These are phyloP conservation scores for Pseudochirops corinnae DNA, from an alignment of 2,797 vertebrate species.

Conservation along the genomic window DNA sequence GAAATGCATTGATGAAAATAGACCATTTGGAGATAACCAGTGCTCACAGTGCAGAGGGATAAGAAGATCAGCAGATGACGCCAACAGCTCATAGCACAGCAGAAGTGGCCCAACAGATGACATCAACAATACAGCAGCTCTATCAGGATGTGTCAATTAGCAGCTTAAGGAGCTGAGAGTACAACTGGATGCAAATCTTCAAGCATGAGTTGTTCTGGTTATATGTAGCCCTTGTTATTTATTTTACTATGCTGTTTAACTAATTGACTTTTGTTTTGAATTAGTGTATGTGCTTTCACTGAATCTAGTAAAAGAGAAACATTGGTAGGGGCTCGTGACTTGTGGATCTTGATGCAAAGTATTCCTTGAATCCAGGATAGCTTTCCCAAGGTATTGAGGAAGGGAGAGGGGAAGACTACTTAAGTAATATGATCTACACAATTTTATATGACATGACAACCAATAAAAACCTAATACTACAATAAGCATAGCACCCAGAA, in stretches of 20 bases:
- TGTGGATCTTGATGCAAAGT: neutral
- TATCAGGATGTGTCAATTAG: neutral
- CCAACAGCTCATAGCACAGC: neutral
- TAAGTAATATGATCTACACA: too few relatives aligned
- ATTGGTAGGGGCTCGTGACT: neutral
- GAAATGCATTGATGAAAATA: neutral
- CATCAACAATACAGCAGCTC: neutral
- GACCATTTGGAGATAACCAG: neutral
- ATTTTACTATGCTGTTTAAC: neutral
- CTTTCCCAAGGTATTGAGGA: neutral
- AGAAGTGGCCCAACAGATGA: neutral
- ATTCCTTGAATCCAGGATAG: neutral
- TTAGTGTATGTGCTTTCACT: neutral
- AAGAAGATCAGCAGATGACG: neutral
- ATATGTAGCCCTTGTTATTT: neutral
- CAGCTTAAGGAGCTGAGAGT: neutral
- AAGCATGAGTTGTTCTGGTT: neutral
- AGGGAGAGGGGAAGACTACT: neutral
- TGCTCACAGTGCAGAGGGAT: neutral
- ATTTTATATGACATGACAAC: too few relatives aligned
- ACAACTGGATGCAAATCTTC: neutral
- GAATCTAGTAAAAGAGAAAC: neutral
- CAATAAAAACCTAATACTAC: too few relatives aligned
- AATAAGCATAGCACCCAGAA: too few relatives aligned
- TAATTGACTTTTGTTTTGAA: neutral